Conservation (phyloP, 1,140 invertebrate species). For the Listronotus bonariensis region DNA sequence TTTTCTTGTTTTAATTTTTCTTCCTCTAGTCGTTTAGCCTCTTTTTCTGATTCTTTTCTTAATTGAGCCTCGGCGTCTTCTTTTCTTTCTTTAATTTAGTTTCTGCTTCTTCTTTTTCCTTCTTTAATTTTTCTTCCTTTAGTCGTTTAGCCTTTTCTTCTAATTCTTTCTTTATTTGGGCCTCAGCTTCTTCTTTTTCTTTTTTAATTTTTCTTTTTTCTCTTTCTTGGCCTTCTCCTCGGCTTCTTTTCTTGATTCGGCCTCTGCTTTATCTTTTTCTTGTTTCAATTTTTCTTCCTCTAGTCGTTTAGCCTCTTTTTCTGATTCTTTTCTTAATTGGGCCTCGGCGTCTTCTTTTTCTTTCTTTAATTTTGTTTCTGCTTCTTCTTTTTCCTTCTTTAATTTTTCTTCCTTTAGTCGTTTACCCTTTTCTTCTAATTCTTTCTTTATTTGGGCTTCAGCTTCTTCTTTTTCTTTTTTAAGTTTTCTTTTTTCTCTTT, state of each 20-base stretch:
- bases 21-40: too few species aligned
- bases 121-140: too few species aligned
- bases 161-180: constrained; percentile 1
- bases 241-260: background rate
- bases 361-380: constrained; percentile 1
- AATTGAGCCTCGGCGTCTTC: background rate
- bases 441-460: constrained; percentile 1
- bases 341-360: too few species aligned
- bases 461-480: too few species aligned
- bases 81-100: constrained; percentile 14
- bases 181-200: constrained; percentile 21
- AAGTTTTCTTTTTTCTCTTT: too few species aligned
- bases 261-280: constrained; percentile 15
- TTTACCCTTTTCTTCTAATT: constrained; percentile 10
- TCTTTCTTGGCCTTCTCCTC: too few species aligned
- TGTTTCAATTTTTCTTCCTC: too few species aligned
- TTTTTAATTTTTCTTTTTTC: background rate
- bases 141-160: constrained; percentile 25
- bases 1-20: constrained; percentile 24
- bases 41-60: background rate
- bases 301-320: too few species aligned
- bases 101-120: too few species aligned
- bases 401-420: constrained; percentile 13
- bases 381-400: constrained; percentile 8
- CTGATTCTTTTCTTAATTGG: too few species aligned